Conservation (phyloP, 2,113 vertebrate species). For the Dolichallabes microphthalmus region DNA sequence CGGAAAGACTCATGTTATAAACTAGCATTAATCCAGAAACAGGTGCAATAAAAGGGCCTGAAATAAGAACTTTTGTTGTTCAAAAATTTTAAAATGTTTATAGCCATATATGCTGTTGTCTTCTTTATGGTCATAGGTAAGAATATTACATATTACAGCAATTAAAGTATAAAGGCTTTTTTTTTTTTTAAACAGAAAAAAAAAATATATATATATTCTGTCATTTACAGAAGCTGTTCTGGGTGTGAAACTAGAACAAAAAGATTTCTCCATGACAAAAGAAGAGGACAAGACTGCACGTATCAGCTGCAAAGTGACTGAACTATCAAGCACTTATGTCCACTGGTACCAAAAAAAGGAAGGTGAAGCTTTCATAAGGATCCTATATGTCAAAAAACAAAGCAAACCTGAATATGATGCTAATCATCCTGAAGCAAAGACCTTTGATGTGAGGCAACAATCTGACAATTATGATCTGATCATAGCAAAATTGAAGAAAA, state of each 20-base stretch:
- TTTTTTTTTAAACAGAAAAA: background rate
- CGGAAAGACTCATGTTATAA: background rate
- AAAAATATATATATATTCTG: background rate
- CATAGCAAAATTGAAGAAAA: conserved; percentile 14
- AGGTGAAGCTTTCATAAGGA: conserved; percentile 14
- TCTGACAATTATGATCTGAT: background rate
- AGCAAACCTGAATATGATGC: background rate
- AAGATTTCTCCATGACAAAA: background rate
- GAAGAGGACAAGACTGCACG: background rate
- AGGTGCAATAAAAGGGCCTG: background rate
- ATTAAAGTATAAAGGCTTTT: too few species aligned
- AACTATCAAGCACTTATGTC: background rate
- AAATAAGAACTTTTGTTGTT: background rate
- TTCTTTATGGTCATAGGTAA: conserved; percentile 28
- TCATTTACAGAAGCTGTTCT: background rate
- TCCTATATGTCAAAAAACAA: conserved; percentile 10
- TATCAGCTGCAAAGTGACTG: conserved; percentile 35
- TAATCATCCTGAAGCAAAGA: conserved; percentile 22
- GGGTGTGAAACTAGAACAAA: conserved; percentile 9
- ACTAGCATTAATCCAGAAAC: background rate
- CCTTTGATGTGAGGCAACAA: conserved; percentile 23
- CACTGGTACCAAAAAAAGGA: conserved; percentile 52
- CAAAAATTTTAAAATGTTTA: background rate
- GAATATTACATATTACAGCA: background rate
- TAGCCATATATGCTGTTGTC: background rate